Conservation (phyloP, 1,140 invertebrate species). For the Procambarus virginalis region DNA sequence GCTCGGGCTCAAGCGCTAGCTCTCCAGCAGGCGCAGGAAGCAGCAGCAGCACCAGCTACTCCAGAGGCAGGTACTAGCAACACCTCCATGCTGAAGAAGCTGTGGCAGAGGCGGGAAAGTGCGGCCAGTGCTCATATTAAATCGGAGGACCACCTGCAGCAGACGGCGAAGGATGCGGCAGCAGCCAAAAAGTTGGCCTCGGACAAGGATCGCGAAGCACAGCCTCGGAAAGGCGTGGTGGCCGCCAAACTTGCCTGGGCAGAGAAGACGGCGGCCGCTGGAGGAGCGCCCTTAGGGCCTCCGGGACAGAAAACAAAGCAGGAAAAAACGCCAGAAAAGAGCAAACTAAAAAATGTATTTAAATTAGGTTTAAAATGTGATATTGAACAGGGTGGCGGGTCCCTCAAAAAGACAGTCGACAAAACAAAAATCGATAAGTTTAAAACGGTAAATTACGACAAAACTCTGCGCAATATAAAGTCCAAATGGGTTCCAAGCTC, state of each 20-base stretch:
- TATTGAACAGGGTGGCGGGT: constrained; percentile 56
- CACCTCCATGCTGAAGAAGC: constrained; percentile 65
- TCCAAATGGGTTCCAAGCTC: constrained; percentile 78
- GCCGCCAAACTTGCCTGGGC: constrained; percentile 64
- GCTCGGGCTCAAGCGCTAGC: constrained; percentile 16
- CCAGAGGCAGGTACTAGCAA: neutral
- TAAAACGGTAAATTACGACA: constrained; percentile 90
- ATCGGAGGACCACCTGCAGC: constrained; percentile 17
- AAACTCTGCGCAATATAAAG: constrained; percentile 87
- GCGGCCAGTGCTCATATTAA: constrained; percentile 47
- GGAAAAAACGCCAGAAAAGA: constrained; percentile 61
- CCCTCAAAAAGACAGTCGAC: constrained; percentile 76
- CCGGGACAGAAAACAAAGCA: constrained; percentile 39
- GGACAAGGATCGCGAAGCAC: constrained; percentile 59
- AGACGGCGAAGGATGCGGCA: constrained; percentile 29
- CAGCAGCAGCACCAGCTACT: neutral
- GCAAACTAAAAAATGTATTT: constrained; percentile 66
- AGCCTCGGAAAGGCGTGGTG: constrained; percentile 47
- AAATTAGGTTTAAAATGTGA: constrained; percentile 69
- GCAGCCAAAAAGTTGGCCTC: constrained; percentile 12
- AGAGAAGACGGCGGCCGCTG: constrained; percentile 39
- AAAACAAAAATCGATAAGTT: constrained; percentile 85
- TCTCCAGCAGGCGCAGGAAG: neutral
- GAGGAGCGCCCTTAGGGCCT: neutral
- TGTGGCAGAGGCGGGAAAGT: constrained; percentile 69